Base-by-base conservation (phyloP, 2,888 invertebrate species). In the Linhomoeus sp. region DNA sequence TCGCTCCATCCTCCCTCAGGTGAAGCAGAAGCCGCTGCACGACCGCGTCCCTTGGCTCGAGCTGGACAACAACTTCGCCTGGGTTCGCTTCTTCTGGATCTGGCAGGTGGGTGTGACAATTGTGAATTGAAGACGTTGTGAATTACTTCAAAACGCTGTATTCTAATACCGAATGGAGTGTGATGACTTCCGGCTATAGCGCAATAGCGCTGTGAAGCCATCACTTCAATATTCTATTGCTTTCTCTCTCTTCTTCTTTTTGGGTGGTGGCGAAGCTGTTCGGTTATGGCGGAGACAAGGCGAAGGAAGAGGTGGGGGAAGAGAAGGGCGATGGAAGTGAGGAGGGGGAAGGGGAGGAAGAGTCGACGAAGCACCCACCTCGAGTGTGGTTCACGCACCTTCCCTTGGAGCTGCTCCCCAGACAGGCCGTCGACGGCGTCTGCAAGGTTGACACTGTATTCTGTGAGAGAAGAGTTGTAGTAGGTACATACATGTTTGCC, bases 11-110 rank as follows among this genome's bases (percentile, higher is more conserved):
- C n/a, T n/a, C n/a, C n/a, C n/a, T n/a, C n/a, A 50, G n/a, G 61
- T 66, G 17, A 53, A 51, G 33, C 51, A 57, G 43, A 60, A 56
- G 40, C 62, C 63, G 22, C 51, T 64, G 39, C 52, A 56, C 48
- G 55, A 58, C 40, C 53, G 63, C 20, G 63, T 63, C 5, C 52
- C 51, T 1, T 56, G 56, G 56, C 47, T 56, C 15, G 56, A 56
- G 45, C 43, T 56, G 46, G 56, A 56, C 26, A 47, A 50, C 41
- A 42, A 45, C 42, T 47, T 49, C 41, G 51, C 50, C 49, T 56
- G 54, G 54, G 50, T 48, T 2, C 25, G 33, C 5, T 25, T 48
- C 33, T 48, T 41, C 41, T 45, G 43, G 42, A 15, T 44, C 15
- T 48, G 45, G 45, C 47, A 47, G 44, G 47, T 47, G 14, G 2